Base-by-base conservation (phyloP, 1,140 invertebrate genomes). In the Linepithema humile region DNA sequence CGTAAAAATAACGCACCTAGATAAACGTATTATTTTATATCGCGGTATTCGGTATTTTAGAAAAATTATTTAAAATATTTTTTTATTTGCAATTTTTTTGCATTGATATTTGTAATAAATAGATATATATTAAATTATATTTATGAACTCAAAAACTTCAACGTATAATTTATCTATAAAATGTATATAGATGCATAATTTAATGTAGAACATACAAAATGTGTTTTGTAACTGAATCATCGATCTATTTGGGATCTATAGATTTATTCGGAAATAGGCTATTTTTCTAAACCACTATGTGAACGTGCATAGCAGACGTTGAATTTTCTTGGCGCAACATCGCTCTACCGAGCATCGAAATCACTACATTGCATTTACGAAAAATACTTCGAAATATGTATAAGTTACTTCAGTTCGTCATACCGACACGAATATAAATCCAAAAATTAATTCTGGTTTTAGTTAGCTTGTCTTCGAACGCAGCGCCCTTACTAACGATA, bases 231-330 rank as follows among this genome's bases (percentile, higher is more conserved):
- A 29, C 12, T 17, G 43, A 69, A 3, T 69, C 26, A 29, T 26
- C n/a, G n/a, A 40, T 50, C 17, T 43, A n/a, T n/a, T n/a, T n/a
- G n/a, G n/a, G n/a, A n/a, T n/a, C n/a, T 65, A 6, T 67, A 3
- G 12, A 45, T 45, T 45, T 45, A 29, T 67, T 67, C 48, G 10
- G 2, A 15, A 43, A 15, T 29, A 57, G 7, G 3, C 12, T 32
- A 17, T 12, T 29, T 40, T 20, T 17, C 32, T 38, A 4, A 23
- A 72, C 7, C 48, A 35, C 38, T 26, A 9, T 12, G 23, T n/a
- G 6, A 17, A 40, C n/a, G 15, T 6, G n/a, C 40, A 75, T 43
- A 55, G 75, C 64, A 70, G 35, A 40, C 75, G 48, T 80, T 80
- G 45, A 80, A 70, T 48, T 80, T 70, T 43, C 75, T 26, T 7